A percentile compares a stretch with the other conserved stretches of the same genome.
Conservation (phyloP, 1,140 invertebrate species). For the Bombus vancouverensis region DNA sequence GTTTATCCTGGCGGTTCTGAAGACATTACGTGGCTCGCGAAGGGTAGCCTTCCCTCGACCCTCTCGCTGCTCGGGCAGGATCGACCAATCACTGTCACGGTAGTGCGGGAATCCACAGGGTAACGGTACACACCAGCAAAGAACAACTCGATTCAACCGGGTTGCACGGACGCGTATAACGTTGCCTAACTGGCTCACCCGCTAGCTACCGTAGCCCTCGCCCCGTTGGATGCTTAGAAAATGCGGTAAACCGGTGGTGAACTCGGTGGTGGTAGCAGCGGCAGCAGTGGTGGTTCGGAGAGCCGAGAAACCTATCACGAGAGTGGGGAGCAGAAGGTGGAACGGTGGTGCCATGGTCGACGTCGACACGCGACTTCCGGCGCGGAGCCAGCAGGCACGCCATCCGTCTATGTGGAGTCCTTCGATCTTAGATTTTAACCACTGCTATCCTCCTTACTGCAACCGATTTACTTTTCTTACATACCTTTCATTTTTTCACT, state of each 20-base stretch:
- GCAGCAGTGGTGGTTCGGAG: slow-evolving; percentile 1
- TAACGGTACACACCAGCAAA: slow-evolving; percentile 66
- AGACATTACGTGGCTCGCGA: slow-evolving; percentile 59
- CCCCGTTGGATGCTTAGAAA: slow-evolving; percentile 57
- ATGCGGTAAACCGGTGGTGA: slow-evolving; percentile 38
- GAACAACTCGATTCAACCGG: slow-evolving; percentile 22
- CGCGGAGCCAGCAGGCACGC: slow-evolving; percentile 72
- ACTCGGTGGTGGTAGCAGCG: slow-evolving; percentile 19
- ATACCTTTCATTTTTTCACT: not conserved
- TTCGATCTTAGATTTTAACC: slow-evolving; percentile 47
- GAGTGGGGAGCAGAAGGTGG: slow-evolving; percentile 47
- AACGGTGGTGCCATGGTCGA: slow-evolving; percentile 68
- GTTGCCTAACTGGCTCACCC: not conserved
- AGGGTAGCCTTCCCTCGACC: slow-evolving; percentile 70
- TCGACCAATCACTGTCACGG: slow-evolving; percentile 77
- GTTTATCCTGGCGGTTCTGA: slow-evolving; percentile 76
- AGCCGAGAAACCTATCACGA: slow-evolving; percentile 30
- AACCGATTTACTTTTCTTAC: slow-evolving; percentile 14
- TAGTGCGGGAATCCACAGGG: slow-evolving; percentile 72
- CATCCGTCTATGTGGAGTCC: slow-evolving; percentile 63
- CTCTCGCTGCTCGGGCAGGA: slow-evolving; percentile 63
- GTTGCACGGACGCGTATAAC: no score
- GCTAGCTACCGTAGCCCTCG: slow-evolving; percentile 31
- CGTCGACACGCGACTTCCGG: slow-evolving; percentile 82
- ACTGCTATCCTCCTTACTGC: slow-evolving; percentile 12